Evolutionary conservation across 2,888 invertebrate genomes (phyloP).

Genomic region (Zhengitettix transpicula): DNA sequence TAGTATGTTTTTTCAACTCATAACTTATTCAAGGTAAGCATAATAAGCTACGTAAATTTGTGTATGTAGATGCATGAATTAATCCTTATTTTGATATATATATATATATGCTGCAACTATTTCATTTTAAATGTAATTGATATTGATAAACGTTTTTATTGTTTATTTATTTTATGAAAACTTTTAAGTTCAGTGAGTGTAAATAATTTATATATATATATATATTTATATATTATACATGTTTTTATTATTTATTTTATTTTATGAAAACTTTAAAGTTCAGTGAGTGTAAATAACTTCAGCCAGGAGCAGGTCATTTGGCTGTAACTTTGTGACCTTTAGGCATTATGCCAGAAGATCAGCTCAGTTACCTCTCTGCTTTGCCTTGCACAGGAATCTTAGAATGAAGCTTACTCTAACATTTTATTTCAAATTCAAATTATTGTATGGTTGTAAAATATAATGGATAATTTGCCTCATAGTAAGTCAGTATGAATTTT

Average conservation of each 20-base stretch:
- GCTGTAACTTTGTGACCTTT: constrained; percentile 10
- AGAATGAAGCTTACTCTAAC: background rate
- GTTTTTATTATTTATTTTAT: no score
- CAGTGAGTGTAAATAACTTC: constrained; percentile 11
- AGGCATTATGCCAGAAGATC: constrained; percentile 10
- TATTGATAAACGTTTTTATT: background rate
- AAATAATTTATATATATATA: no score
- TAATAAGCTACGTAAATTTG: no score
- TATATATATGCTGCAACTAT: background rate
- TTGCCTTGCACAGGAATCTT: constrained; percentile 13
- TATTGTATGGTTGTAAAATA: background rate
- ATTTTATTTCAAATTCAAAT: background rate
- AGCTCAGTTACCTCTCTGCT: constrained; percentile 13
- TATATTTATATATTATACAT: no score
- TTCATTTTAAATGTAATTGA: background rate
- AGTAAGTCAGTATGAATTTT: no score
- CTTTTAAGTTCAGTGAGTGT: constrained; percentile 3
- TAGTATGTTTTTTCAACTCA: no score
- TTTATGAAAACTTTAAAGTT: background rate
- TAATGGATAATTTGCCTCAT: no score
- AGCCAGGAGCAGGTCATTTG: constrained; percentile 10
- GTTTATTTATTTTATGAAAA: background rate
- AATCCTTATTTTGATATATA: background rate
- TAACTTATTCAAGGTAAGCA: no score
- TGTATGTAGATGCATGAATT: no score